These are phyloP conservation scores for Amblyopsis rosae DNA, from an alignment of 2,113 vertebrate species.

Conservation along the genomic window DNA sequence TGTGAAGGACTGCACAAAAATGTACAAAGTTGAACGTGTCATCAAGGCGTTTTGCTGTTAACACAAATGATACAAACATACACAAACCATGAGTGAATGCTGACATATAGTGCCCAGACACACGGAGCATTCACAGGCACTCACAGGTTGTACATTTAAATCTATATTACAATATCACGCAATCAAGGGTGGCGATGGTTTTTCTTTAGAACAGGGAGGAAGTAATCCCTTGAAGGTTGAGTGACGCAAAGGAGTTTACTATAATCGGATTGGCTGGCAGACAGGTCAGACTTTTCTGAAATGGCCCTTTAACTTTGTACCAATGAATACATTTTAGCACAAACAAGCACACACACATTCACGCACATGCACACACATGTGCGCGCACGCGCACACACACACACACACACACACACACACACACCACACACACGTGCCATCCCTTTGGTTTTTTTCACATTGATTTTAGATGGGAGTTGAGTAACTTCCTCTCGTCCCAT, in stretches of 20 bases:
- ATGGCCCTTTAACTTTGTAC: not conserved
- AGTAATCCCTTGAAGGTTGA: conserved; percentile 1
- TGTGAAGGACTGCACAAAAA: conserved; percentile 23
- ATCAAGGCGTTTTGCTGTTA: conserved; percentile 58
- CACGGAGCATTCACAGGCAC: conserved; percentile 29
- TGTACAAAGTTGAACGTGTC: conserved; percentile 41
- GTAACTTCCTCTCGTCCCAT: conserved; percentile 48
- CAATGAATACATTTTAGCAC: too few species aligned
- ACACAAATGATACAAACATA: conserved; percentile 64
- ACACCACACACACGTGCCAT: conserved; percentile 1
- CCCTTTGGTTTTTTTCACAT: conserved; percentile 51
- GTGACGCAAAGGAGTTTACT: conserved; percentile 23
- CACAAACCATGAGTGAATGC: conserved; percentile 56
- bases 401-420: conserved; percentile 6
- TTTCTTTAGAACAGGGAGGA: conserved; percentile 17
- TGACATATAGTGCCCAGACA: conserved; percentile 27
- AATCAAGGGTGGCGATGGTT: conserved; percentile 1
- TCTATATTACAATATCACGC: conserved; percentile 55
- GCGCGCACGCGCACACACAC: not conserved
- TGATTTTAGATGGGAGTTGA: conserved; percentile 60
- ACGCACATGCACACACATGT: not conserved
- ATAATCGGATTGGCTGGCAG: conserved; percentile 10
- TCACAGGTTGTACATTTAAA: conserved; percentile 60
- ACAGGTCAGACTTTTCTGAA: not conserved
- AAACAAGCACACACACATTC: not conserved